Percentiles rank a stretch among this genome's conserved stretches.
phyloP scores from a whole-genome alignment of 1,140 invertebrate species.

The Neodiprion fabricii region DNA sequence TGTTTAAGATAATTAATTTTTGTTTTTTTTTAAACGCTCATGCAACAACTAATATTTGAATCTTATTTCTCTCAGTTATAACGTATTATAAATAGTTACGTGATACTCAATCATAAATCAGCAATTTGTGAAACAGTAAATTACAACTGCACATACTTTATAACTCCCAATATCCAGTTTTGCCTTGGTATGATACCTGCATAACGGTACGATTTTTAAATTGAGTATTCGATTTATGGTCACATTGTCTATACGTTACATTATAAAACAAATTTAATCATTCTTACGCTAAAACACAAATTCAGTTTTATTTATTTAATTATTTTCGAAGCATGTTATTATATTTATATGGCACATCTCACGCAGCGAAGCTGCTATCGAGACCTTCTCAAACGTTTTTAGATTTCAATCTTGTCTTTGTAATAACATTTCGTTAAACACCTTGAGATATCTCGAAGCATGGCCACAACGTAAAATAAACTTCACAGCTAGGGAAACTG shows the following conservation, averaged over 20 bases:
- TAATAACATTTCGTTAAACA: too few species aligned
- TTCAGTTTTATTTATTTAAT: background rate
- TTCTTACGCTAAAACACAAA: background rate
- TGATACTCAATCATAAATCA: slow-evolving; percentile 1
- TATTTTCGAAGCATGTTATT: background rate
- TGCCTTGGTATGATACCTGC: too few species aligned
- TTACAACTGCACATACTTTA: background rate
- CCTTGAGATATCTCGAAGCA: background rate
- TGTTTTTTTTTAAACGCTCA: background rate
- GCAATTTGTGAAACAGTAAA: background rate
- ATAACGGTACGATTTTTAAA: background rate
- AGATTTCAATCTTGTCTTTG: too few species aligned
- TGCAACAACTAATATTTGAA: slow-evolving; percentile 4
- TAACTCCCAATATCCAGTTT: too few species aligned
- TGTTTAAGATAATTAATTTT: background rate
- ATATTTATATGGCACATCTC: background rate
- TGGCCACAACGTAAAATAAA: background rate
- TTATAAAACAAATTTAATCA: background rate
- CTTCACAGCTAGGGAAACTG: too few species aligned
- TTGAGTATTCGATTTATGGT: background rate
- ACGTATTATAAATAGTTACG: background rate
- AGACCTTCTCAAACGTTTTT: background rate
- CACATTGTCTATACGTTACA: background rate
- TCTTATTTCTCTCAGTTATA: background rate
- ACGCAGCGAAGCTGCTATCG: background rate